These are phyloP conservation scores for Xiphydria camelus DNA, from an alignment of 2,888 invertebrate genomes.

Conservation along the genomic window DNA sequence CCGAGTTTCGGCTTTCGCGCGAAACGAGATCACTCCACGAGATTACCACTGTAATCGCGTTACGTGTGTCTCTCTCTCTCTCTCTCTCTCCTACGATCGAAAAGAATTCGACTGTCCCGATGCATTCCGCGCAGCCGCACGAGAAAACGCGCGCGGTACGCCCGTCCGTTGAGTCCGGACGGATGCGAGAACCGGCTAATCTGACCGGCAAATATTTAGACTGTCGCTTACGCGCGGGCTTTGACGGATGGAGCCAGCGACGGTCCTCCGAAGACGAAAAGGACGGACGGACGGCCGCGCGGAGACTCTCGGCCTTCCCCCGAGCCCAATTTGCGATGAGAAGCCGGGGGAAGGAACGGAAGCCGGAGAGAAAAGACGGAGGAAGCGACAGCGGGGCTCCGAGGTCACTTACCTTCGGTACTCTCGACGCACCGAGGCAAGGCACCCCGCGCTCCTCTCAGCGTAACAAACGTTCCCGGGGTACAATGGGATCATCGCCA, in stretches of 20 bases:
- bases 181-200: conserved; percentile 40
- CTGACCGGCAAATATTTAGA: conserved; percentile 57
- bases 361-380: not conserved
- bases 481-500: conserved; percentile 43
- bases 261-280: conserved; percentile 12
- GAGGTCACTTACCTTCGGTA: not conserved
- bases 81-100: conserved; percentile 51
- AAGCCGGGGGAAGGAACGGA: not conserved
- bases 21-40: conserved; percentile 52
- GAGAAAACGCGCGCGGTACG: conserved; percentile 41
- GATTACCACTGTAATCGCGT: conserved; percentile 43
- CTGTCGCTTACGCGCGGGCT: conserved; percentile 53
- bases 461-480: conserved; percentile 28
- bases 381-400: too few species aligned
- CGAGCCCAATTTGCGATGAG: conserved; percentile 9
- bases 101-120: conserved; percentile 40
- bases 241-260: conserved; percentile 53
- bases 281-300: conserved; percentile 6
- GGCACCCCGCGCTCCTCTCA: conserved; percentile 14
- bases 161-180: conserved; percentile 20
- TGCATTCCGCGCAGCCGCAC: conserved; percentile 1
- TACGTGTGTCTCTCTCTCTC: too few species aligned
- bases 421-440: not conserved
- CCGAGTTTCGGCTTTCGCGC: conserved; percentile 49
- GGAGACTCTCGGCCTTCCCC: conserved; percentile 12